Evolutionary conservation across 2,113 vertebrate species (phyloP).

Genomic region (Arvicanthis niloticus): DNA sequence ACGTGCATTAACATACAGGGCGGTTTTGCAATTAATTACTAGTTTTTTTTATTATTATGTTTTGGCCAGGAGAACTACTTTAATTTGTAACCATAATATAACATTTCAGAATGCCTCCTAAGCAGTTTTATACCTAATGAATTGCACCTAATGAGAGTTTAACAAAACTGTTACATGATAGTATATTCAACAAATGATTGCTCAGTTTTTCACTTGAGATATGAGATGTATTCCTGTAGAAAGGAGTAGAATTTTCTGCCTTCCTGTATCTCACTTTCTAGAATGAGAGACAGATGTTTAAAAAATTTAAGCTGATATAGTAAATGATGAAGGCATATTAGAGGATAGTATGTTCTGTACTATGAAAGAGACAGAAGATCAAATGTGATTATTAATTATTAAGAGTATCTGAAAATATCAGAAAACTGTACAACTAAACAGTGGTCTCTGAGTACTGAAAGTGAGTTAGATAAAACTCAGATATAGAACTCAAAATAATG

Average conservation of each 20-base stretch:
- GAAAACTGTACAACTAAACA: background rate
- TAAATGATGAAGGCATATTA: background rate
- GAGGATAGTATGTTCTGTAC: background rate
- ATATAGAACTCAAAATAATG: background rate
- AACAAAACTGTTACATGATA: background rate
- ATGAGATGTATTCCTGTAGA: background rate
- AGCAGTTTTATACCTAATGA: background rate
- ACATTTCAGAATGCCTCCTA: background rate
- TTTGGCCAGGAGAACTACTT: background rate
- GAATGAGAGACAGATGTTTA: background rate
- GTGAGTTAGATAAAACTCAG: background rate
- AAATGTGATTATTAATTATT: background rate
- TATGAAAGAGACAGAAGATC: background rate
- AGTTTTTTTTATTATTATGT: background rate
- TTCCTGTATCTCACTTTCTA: background rate
- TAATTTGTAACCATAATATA: background rate
- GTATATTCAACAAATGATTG: background rate
- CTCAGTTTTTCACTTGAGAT: too few relatives aligned
- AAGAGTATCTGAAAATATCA: background rate
- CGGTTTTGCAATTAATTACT: background rate
- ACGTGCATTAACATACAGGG: too few relatives aligned
- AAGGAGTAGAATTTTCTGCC: background rate
- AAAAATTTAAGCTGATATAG: background rate
- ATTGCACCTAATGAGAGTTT: background rate
- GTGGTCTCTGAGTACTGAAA: background rate